Evolutionary conservation across 2,797 vertebrate species (phyloP).

Genomic region (Lates japonicus): DNA sequence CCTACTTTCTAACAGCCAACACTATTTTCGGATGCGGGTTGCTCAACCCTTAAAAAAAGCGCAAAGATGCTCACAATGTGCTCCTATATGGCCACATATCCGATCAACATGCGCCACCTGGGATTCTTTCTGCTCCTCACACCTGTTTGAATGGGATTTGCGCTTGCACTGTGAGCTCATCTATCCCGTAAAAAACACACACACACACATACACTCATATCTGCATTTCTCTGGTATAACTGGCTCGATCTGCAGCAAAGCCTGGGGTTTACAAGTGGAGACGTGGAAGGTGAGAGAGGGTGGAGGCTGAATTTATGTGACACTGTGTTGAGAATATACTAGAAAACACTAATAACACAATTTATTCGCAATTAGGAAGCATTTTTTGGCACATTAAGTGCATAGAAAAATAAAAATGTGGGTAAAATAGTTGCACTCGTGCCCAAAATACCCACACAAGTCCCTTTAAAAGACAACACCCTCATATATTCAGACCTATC

Average conservation of each 20-base stretch:
- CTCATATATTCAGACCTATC: not conserved
- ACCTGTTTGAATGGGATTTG: slow-evolving; percentile 88
- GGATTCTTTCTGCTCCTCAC: slow-evolving; percentile 80
- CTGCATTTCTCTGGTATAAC: slow-evolving; percentile 33
- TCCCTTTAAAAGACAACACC: not conserved
- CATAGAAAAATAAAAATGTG: not conserved
- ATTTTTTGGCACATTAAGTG: not conserved
- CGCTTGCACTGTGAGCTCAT: slow-evolving; percentile 53
- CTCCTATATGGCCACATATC: slow-evolving; percentile 57
- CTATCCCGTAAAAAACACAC: slow-evolving; percentile 31
- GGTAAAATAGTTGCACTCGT: not conserved
- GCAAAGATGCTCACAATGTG: slow-evolving; percentile 56
- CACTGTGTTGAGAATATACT: slow-evolving; percentile 22
- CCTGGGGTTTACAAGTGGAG: slow-evolving; percentile 48
- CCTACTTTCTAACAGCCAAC: slow-evolving; percentile 77
- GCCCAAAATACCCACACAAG: not conserved
- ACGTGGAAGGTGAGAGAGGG: slow-evolving; percentile 48
- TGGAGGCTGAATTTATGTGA: slow-evolving; percentile 34
- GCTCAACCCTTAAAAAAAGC: slow-evolving; percentile 52
- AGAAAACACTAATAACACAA: slow-evolving; percentile 12
- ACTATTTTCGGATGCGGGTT: slow-evolving; percentile 75
- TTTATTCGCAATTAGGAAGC: not conserved
- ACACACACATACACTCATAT: slow-evolving; percentile 14
- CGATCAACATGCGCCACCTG: slow-evolving; percentile 79
- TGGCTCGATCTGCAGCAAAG: slow-evolving; percentile 47